These are phyloP conservation scores for Podargus strigoides DNA, from an alignment of 2,797 vertebrate genomes.

Conservation along the genomic window DNA sequence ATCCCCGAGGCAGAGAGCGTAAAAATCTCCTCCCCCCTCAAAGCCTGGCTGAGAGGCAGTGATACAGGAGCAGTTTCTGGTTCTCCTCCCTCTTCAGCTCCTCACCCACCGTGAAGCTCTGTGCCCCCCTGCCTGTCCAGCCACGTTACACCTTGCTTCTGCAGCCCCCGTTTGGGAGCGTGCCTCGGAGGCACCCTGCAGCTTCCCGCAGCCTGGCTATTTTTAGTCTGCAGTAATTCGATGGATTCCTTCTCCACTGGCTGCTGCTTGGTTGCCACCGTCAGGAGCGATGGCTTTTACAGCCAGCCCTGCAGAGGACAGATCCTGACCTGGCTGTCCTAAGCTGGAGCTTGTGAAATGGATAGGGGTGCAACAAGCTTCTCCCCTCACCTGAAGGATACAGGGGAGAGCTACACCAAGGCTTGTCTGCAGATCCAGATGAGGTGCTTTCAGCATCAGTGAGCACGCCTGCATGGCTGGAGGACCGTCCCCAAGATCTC, in stretches of 20 bases:
- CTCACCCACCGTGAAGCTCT: neutral
- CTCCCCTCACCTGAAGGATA: neutral
- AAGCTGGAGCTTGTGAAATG: neutral
- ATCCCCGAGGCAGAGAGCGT: neutral
- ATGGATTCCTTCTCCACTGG: neutral
- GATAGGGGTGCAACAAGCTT: no score
- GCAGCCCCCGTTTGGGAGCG: neutral
- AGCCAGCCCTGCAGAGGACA: neutral
- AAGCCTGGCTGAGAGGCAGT: neutral
- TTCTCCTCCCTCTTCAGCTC: neutral
- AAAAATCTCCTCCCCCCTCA: neutral
- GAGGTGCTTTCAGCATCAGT: neutral
- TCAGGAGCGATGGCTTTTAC: neutral
- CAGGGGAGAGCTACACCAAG: neutral
- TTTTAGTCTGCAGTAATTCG: constrained; percentile 39
- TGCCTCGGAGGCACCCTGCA: neutral
- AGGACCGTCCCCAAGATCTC: neutral
- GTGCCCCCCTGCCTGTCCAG: neutral
- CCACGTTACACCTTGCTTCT: neutral
- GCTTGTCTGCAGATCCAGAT: neutral
- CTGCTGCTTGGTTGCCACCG: neutral
- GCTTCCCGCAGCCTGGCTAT: constrained; percentile 8
- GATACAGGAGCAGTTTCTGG: accelerated
- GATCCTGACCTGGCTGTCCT: neutral
- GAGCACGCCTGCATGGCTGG: neutral